Evolutionary conservation across 2,888 invertebrate species (phyloP), one percentile per base, ranked within the genome.

Genomic region (Dysmachus trigonus): DNA sequence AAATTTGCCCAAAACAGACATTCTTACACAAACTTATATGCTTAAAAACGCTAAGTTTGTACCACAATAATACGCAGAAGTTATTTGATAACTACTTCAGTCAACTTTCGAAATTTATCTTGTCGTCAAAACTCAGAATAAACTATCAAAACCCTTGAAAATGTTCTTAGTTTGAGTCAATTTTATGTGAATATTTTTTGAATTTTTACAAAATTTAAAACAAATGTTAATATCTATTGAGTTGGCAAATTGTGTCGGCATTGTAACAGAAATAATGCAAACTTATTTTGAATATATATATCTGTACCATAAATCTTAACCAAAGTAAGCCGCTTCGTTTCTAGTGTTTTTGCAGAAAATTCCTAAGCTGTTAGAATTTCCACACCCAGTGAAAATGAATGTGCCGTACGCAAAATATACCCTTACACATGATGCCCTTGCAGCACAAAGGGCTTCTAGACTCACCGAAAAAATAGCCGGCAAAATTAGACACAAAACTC

Each of bases 401-500:
- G 47, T 10, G n/a, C 15, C n/a, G 47, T 47, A 47, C 47, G 47
- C 47, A 47, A 47, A 47, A n/a, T 47, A 2, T 62, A 22, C 62
- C 22, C 22, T 27, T 18, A 62, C 62, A 22, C 27, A 62, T 27
- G 62, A 18, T 10, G 62, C 27, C 10, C 62, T 62, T 62, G 22
- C 8, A 62, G 22, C 13, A 62, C 62, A 62, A 62, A 62, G 27
- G 18, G 7, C 62, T 7, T 27, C 27, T 22, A 62, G 62, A 8
- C 10, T 18, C 10, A 10, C 62, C 62, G 62, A 62, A 62, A 62
- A 62, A 62, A 62, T 27, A 27, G 62, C 62, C 62, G 22, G 30
- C 62, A 62, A 82, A 82, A 82, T 82, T 82, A 62, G 62, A 62
- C n/a, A 62, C 62, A 62, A 62, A 62, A 62, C 62, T 62, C 62